phyloP scores from a whole-genome alignment of 2,113 vertebrate species.

The Petrocephalus microphthalmus region DNA sequence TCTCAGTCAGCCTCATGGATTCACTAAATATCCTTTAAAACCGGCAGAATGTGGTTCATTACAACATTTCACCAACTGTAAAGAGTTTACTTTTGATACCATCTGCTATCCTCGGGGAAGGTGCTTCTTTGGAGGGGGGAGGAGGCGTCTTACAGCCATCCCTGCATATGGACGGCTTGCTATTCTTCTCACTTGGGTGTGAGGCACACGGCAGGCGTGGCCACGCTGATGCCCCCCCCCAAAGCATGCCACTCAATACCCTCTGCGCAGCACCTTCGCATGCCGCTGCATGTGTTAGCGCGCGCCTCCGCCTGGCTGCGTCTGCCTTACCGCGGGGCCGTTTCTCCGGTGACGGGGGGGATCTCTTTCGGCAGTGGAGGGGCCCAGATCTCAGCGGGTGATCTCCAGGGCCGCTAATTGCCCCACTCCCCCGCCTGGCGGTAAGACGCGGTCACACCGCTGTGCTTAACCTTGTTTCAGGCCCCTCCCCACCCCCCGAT shows the following conservation, averaged over 20 bases:
- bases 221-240: not conserved
- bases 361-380: not conserved
- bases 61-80: slow-evolving; percentile 32
- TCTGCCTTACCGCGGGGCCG: not conserved
- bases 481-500: not conserved
- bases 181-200: slow-evolving; percentile 27
- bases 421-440: not conserved
- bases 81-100: slow-evolving; percentile 36
- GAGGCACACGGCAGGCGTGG: slow-evolving; percentile 3
- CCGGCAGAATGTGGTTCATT: slow-evolving; percentile 31
- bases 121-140: slow-evolving; percentile 28
- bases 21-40: slow-evolving; percentile 30
- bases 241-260: not conserved
- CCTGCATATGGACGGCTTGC: slow-evolving; percentile 26
- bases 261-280: too few relatives aligned
- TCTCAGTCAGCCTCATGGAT: slow-evolving; percentile 23
- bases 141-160: slow-evolving; percentile 19
- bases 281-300: not conserved
- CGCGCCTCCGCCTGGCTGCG: not conserved
- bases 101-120: slow-evolving; percentile 32
- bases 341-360: not conserved
- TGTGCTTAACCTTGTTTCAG: slow-evolving; percentile 2
- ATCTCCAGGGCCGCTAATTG: not conserved
- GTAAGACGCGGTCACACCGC: not conserved
- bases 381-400: not conserved